A percentile compares a stretch with the other conserved stretches of the same genome.
Evolutionary conservation across 2,888 invertebrate genomes (phyloP).

Genomic region (Lasioglossum malachurum): DNA sequence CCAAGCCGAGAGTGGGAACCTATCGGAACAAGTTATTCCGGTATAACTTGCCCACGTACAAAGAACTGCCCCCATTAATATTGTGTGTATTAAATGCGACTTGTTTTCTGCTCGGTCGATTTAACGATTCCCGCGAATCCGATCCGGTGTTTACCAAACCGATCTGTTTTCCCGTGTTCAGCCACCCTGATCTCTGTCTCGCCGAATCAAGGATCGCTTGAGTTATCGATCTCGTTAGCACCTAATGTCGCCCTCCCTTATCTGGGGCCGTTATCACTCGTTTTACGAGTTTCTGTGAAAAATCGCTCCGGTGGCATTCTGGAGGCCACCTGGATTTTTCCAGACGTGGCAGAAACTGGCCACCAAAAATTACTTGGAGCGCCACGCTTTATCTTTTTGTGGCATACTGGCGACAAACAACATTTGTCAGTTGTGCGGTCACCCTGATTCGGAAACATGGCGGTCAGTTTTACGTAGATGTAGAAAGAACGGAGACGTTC

Average conservation of each 20-base stretch:
- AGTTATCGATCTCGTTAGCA: constrained; percentile 55
- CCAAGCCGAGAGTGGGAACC: constrained; percentile 46
- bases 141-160: constrained; percentile 40
- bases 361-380: not conserved
- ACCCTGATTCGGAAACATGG: not conserved
- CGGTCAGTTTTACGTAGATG: too few species aligned
- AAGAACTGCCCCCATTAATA: constrained; percentile 71
- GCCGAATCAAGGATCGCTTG: not conserved
- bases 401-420: not conserved
- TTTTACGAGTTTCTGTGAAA: constrained; percentile 24
- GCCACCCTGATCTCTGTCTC: not conserved
- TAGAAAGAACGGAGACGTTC: not conserved
- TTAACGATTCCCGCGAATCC: constrained; percentile 59
- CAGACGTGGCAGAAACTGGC: not conserved
- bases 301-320: not conserved
- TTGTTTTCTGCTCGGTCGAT: constrained; percentile 52
- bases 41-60: constrained; percentile 70
- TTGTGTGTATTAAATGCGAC: constrained; percentile 65
- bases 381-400: not conserved
- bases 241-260: constrained; percentile 33
- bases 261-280: constrained; percentile 33
- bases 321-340: constrained; percentile 11
- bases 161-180: constrained; percentile 7
- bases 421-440: not conserved
- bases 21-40: constrained; percentile 71